A percentile compares a stretch with the other conserved stretches of the same genome.
Conservation (phyloP, 2,888 invertebrate genomes). For the Lamellibrachia satsuma region DNA sequence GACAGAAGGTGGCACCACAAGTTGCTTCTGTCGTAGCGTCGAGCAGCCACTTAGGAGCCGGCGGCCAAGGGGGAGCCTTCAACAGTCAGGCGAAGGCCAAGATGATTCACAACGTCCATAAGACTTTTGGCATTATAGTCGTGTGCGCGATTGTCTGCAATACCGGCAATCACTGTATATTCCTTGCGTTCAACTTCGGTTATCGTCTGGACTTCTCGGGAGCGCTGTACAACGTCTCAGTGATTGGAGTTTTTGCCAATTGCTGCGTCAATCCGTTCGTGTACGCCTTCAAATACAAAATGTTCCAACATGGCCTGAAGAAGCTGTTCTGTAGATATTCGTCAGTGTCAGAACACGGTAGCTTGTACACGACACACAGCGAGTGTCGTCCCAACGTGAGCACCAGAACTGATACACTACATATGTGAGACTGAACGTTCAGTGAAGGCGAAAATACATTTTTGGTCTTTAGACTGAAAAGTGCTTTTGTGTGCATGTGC, state of each 20-base stretch:
- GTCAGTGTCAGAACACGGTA: not conserved
- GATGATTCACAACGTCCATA: slow-evolving; percentile 1
- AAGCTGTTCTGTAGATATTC: not conserved
- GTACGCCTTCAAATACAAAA: not conserved
- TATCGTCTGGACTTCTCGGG: not conserved
- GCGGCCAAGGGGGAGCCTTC: not conserved
- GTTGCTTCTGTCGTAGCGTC: not conserved
- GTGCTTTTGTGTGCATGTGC: no score
- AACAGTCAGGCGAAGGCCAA: not conserved
- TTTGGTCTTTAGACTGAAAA: no score
- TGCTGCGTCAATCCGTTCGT: not conserved
- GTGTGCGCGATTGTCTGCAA: not conserved
- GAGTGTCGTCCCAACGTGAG: not conserved
- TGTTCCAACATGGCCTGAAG: not conserved
- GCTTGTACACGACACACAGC: not conserved
- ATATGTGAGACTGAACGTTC: not conserved
- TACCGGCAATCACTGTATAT: not conserved
- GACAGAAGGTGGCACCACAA: not conserved
- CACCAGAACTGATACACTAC: not conserved
- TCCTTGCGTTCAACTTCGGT: not conserved
- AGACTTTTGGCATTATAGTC: not conserved
- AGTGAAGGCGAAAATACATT: not conserved
- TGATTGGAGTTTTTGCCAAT: not conserved
- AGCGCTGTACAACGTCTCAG: not conserved
- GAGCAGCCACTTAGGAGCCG: not conserved